Evolutionary conservation across 2,797 vertebrate genomes (phyloP), one percentile per base, ranked within the genome.

Genomic region (Cryptoblepharus egeriae): DNA sequence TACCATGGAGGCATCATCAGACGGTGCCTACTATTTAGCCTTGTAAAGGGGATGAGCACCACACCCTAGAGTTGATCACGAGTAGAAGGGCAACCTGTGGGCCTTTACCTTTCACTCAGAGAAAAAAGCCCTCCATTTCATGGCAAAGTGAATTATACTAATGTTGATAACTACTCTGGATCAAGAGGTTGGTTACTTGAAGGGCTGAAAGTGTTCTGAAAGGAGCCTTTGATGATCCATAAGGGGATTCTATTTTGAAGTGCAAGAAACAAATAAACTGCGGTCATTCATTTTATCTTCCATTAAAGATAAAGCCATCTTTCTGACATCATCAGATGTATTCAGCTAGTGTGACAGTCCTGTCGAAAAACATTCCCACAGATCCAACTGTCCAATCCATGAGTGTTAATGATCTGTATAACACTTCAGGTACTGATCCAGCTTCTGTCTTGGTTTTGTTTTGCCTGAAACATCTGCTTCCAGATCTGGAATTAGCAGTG

Each of bases 381-480:
- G 16, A 60, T 63, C 4, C 61, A 45, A 57, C 1, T 18, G 4
- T 15, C 45, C 0, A 0, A 42, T 73, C 0, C 0, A 61, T 0
- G n/a, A n/a, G n/a, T n/a, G n/a, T n/a, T n/a, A 69, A 39, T 70
- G 32, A 39, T 49, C 71, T 65, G 13, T 15, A 32, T 1, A 81
- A 74, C 42, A 37, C 65, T 15, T 9, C 69, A 37, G 0, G 0
- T 83, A 65, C 58, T 79, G 81, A 90, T 84, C 67, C 55, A 65
- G 76, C 18, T 15, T 88, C 37, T 1, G 0, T 16, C 86, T 68
- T 61, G 57, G 42, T 79, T 88, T 26, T 71, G 76, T 49, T 49
- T 39, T 0, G 65, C 16, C 76, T 76, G 16, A 8, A 52, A 52
- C 76, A 70, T 60, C 28, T 75, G 1, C 22, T 42, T 42, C 39